Base-by-base conservation (phyloP, 2,888 invertebrate species). In the Drosophila helvetica region DNA sequence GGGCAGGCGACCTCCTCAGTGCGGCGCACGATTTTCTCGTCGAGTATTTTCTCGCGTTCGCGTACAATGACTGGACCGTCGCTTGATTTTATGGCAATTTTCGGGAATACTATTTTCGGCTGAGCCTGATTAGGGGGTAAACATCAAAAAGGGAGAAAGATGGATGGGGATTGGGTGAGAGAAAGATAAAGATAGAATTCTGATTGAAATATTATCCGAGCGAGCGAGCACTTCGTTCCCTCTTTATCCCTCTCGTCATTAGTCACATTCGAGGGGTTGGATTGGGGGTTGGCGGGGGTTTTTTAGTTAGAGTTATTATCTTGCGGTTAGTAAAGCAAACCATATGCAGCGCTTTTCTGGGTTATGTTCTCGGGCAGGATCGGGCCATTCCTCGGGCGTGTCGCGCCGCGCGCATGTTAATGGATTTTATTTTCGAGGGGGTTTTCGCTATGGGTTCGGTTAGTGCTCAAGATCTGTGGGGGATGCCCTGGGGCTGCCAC, bases 1-100 rank as follows among this genome's bases (percentile, higher is more conserved):
- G 97, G 97, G 93, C 97, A 97, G 89, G 96, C 92, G 93, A 95
- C 96, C 93, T 97, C 97, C 93, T 97, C 97, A 77, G 97, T 97
- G 92, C 96, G 95, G 74, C 94, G 93, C 86, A 96, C 96, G 89
- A 97, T 95, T 93, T 96, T 96, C 93, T 97, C 97, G 92, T 96
- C 96, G 92, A 97, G 94, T 91, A 97, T 94, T 93, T 96, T 96
- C 93, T 97, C 97, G 91, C 96, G 96, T 94, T 97, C 97, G 93
- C 96, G 95, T 90, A 97, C 95, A 92, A 96, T 95, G 92, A 95
- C 94, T 90, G 95, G 95, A 90, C 97, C 97, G 88, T 96, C 95
- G 93, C 95, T 95, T 67, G 96, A 96, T 93, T 96, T 96, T 91
- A 97, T 95, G 92, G 96, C 96, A 93, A 97, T 95, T 94, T 96